Conservation (phyloP, 2,888 invertebrate species). For the Lasius fuliginosus region DNA sequence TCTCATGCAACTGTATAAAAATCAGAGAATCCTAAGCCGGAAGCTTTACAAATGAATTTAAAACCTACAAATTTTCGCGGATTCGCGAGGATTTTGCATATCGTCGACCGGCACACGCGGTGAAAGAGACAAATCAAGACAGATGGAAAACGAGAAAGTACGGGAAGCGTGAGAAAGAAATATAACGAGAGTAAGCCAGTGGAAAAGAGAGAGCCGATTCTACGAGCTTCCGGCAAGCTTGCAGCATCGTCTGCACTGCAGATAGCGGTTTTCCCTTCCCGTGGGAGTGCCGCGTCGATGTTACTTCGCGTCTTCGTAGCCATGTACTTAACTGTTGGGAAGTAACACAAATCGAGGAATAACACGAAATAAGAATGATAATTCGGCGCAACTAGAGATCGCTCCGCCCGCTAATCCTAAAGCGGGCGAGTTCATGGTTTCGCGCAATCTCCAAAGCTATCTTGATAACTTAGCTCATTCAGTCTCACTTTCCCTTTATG, state of each 20-base stretch:
- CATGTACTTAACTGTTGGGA: slow-evolving; percentile 4
- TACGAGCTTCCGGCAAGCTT: slow-evolving; percentile 62
- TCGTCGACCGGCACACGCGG: slow-evolving; percentile 26
- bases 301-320: slow-evolving; percentile 30
- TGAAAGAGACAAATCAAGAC: slow-evolving; percentile 55
- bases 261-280: slow-evolving; percentile 69
- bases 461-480: neutral
- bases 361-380: slow-evolving; percentile 35
- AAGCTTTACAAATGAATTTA: slow-evolving; percentile 41
- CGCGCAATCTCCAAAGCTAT: slow-evolving; percentile 16
- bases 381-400: slow-evolving; percentile 3
- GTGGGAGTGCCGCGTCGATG: slow-evolving; percentile 45
- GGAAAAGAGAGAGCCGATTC: slow-evolving; percentile 50
- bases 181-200: neutral
- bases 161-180: slow-evolving; percentile 23
- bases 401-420: neutral
- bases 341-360: slow-evolving; percentile 12
- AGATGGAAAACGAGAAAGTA: slow-evolving; percentile 45
- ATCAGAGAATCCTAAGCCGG: slow-evolving; percentile 12
- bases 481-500: neutral
- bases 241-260: slow-evolving; percentile 73
- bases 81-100: slow-evolving; percentile 49
- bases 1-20: slow-evolving; percentile 21
- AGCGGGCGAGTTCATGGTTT: slow-evolving; percentile 12
- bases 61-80: slow-evolving; percentile 33